Evolutionary conservation across 2,797 vertebrate genomes (phyloP).

Genomic region (Eutrigla gurnardus): DNA sequence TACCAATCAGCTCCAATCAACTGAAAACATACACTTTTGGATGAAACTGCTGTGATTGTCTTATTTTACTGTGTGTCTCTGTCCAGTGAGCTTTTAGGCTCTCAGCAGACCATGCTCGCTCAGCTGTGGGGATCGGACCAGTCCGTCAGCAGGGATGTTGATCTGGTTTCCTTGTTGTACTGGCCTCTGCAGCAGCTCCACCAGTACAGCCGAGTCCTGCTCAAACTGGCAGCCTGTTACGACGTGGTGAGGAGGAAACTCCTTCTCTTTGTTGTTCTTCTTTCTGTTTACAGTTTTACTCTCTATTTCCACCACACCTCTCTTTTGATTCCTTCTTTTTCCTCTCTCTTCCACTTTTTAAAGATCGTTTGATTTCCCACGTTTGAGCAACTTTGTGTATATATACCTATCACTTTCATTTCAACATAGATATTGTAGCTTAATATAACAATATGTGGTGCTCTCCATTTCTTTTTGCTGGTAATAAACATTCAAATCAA

Average conservation of each 20-base stretch:
- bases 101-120: slow-evolving; percentile 85
- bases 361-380: background rate
- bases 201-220: slow-evolving; percentile 88
- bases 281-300: background rate
- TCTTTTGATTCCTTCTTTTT: background rate
- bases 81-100: slow-evolving; percentile 89
- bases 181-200: slow-evolving; percentile 91
- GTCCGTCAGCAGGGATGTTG: slow-evolving; percentile 78
- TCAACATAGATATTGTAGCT: background rate
- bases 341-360: background rate
- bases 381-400: background rate
- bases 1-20: background rate
- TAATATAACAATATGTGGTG: background rate
- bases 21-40: background rate
- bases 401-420: background rate
- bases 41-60: background rate
- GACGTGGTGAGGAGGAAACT: slow-evolving; percentile 89
- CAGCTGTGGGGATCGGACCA: slow-evolving; percentile 84
- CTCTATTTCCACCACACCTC: background rate
- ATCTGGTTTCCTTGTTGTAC: slow-evolving; percentile 89
- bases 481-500: too few species aligned
- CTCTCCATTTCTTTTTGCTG: too few species aligned
- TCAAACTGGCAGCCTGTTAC: slow-evolving; percentile 93
- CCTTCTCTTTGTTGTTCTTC: background rate
- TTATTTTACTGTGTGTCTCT: slow-evolving; percentile 15